phyloP scores from a whole-genome alignment of 2,113 vertebrate species.

The Cygnus buccinator region DNA sequence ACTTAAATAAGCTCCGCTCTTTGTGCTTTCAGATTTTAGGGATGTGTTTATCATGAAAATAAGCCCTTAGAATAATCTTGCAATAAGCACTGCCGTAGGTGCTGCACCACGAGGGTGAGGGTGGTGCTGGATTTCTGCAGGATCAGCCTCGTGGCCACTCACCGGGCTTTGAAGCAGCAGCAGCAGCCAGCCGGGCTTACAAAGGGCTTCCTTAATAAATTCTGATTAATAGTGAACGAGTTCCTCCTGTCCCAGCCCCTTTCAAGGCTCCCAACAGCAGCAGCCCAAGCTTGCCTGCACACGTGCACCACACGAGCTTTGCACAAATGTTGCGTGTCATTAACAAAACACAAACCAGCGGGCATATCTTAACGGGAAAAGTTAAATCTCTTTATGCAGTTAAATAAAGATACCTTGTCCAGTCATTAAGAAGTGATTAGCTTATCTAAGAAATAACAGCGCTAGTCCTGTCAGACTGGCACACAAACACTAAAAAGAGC shows the following conservation, averaged over 20 bases:
- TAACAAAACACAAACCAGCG: slow-evolving; percentile 33
- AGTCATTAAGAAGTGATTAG: slow-evolving; percentile 66
- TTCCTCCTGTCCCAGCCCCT: background rate
- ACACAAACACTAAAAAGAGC: slow-evolving; percentile 53
- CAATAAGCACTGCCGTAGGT: background rate
- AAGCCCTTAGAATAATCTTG: background rate
- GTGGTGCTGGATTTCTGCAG: background rate
- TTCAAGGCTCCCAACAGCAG: background rate
- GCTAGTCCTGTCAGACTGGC: slow-evolving; percentile 23
- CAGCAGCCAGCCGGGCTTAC: background rate
- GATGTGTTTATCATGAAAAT: background rate
- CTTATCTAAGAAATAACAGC: slow-evolving; percentile 60
- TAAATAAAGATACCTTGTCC: slow-evolving; percentile 61
- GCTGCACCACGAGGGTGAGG: background rate
- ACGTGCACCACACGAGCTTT: background rate
- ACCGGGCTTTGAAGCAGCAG: background rate
- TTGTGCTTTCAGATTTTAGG: background rate
- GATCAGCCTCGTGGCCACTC: background rate
- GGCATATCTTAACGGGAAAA: slow-evolving; percentile 48
- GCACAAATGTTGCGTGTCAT: background rate
- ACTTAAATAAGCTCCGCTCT: background rate
- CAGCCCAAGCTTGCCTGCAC: background rate
- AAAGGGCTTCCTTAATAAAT: background rate
- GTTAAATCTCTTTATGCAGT: slow-evolving; percentile 56
- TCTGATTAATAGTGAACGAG: slow-evolving; percentile 1